Evolutionary conservation across 2,797 vertebrate species (phyloP).

Genomic region (Centropyge bicolor): DNA sequence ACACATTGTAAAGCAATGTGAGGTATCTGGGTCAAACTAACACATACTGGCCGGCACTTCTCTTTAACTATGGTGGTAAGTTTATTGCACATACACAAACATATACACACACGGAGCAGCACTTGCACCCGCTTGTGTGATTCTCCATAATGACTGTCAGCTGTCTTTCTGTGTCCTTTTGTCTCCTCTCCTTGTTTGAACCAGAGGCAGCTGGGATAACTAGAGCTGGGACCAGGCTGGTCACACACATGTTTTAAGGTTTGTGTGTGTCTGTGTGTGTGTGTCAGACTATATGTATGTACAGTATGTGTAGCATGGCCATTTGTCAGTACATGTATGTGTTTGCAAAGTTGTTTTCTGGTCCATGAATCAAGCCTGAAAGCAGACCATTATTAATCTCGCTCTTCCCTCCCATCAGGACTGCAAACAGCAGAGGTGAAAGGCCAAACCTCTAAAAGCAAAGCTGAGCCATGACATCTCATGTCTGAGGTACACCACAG

Average conservation of each 20-base stretch:
- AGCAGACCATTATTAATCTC: constrained; percentile 21
- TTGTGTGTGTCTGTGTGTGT: neutral
- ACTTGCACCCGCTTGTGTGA: neutral
- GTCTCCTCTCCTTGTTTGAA: constrained; percentile 16
- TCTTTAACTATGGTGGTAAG: neutral
- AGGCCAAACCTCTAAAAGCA: constrained; percentile 57
- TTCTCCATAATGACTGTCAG: constrained; percentile 4
- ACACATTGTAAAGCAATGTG: neutral
- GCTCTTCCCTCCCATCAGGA: neutral
- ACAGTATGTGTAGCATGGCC: neutral
- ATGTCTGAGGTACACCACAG: constrained; percentile 57
- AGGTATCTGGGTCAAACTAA: neutral
- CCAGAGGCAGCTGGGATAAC: constrained; percentile 17
- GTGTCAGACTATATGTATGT: constrained; percentile 2
- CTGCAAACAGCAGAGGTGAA: constrained; percentile 29
- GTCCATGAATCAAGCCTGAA: constrained; percentile 14
- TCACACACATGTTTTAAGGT: constrained; percentile 32
- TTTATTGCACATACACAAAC: neutral
- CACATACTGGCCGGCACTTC: neutral
- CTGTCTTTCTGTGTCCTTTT: neutral
- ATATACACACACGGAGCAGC: neutral
- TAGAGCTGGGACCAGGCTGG: neutral
- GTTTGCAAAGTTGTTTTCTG: neutral
- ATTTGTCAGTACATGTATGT: constrained; percentile 30
- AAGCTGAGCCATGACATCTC: constrained; percentile 49